phyloP scores from a whole-genome alignment of 2,888 invertebrate species.

The Minunthozetes semirufus region DNA sequence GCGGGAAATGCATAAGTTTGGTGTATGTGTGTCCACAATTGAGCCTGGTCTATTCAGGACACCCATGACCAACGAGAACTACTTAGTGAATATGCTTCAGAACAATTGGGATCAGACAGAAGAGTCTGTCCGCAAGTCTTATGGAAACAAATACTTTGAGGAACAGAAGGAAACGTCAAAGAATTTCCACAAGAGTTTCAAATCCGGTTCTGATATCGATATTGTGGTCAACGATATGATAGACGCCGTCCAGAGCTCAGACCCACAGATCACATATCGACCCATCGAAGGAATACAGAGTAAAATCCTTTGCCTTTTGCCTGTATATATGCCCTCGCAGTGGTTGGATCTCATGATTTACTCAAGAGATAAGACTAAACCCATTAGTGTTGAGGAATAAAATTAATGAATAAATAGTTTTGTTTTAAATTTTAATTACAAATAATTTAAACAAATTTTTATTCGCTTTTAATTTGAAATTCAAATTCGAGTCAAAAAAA shows the following conservation, averaged over 20 bases:
- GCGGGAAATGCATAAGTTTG: constrained; percentile 44
- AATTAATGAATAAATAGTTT: no score
- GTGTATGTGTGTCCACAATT: constrained; percentile 44
- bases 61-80: constrained; percentile 10
- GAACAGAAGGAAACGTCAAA: neutral
- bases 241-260: neutral
- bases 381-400: neutral
- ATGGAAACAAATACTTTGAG: neutral
- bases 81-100: neutral
- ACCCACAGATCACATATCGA: neutral
- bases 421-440: no score
- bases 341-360: neutral
- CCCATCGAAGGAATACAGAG: neutral
- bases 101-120: constrained; percentile 8
- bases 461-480: no score
- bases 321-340: neutral
- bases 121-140: neutral
- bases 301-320: neutral
- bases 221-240: neutral
- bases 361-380: neutral
- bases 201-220: neutral
- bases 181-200: neutral
- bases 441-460: no score
- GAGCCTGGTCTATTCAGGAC: constrained; percentile 46
- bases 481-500: no score